Evolutionary conservation across 2,113 vertebrate species (phyloP).

Genomic region (Bos indicus): DNA sequence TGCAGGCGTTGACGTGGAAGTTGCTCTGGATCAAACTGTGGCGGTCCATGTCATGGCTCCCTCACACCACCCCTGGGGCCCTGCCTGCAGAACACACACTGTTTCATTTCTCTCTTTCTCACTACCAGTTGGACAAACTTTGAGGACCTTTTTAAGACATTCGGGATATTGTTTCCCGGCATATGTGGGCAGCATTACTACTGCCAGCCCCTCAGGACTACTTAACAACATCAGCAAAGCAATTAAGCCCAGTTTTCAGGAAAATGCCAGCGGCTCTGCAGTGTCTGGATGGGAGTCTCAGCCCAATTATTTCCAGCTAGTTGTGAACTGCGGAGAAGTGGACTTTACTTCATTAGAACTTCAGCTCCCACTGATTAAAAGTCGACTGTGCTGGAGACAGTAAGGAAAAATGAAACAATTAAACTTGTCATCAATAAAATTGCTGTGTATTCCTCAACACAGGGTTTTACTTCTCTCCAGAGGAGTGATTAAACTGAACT

Average conservation of each 20-base stretch:
- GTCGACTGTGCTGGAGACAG: conserved; percentile 81
- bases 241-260: conserved; percentile 87
- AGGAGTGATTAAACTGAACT: conserved; percentile 86
- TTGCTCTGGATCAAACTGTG: conserved; percentile 13
- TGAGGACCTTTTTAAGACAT: conserved; percentile 79
- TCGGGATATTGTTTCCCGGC: conserved; percentile 77
- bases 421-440: conserved; percentile 88
- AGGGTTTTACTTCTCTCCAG: conserved; percentile 82
- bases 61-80: background rate
- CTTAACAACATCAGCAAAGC: conserved; percentile 90
- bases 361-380: conserved; percentile 88
- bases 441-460: conserved; percentile 82
- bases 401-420: conserved; percentile 89
- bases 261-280: conserved; percentile 84
- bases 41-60: conserved; percentile 29
- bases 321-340: conserved; percentile 84
- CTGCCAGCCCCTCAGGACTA: conserved; percentile 81
- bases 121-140: conserved; percentile 66
- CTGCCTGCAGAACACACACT: background rate
- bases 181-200: conserved; percentile 78
- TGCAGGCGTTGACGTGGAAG: background rate
- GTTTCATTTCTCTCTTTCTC: conserved; percentile 58
- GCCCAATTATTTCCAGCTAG: conserved; percentile 88
- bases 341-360: conserved; percentile 88
- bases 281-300: conserved; percentile 87